Evolutionary conservation across 2,888 invertebrate species (phyloP).

Genomic region (Ectemnius lituratus): DNA sequence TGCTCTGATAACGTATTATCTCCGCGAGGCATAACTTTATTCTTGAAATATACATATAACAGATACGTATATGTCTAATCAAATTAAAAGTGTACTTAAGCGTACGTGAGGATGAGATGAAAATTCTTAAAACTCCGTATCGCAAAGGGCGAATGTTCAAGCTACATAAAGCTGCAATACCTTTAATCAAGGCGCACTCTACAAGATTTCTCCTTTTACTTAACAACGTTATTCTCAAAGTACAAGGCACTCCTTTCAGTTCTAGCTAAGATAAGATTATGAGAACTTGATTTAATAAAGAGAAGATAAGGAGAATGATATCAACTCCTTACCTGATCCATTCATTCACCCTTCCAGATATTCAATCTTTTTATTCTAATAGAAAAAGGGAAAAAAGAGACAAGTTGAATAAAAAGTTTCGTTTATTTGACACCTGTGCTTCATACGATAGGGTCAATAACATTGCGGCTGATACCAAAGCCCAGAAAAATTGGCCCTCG

Average conservation of each 20-base stretch:
- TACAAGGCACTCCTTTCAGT: background rate
- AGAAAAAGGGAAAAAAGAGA: slow-evolving; percentile 12
- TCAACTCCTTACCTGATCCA: background rate
- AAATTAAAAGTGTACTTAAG: slow-evolving; percentile 55
- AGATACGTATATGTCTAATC: slow-evolving; percentile 28
- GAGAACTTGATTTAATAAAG: slow-evolving; percentile 35
- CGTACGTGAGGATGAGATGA: slow-evolving; percentile 39
- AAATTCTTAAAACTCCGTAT: slow-evolving; percentile 45
- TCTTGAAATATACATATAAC: slow-evolving; percentile 17
- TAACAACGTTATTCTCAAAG: too few species aligned
- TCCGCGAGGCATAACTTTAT: background rate
- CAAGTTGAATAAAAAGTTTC: slow-evolving; percentile 55
- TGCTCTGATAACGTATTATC: too few species aligned
- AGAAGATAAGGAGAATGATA: slow-evolving; percentile 24
- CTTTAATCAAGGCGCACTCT: slow-evolving; percentile 24
- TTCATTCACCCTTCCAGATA: too few species aligned
- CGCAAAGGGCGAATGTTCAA: slow-evolving; percentile 15
- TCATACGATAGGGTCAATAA: slow-evolving; percentile 43
- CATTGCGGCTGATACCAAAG: slow-evolving; percentile 22
- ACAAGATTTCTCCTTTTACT: slow-evolving; percentile 15
- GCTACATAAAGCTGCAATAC: background rate
- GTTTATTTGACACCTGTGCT: slow-evolving; percentile 60
- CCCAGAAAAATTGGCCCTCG: background rate
- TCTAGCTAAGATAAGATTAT: slow-evolving; percentile 8
- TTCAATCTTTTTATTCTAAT: background rate